Conservation (phyloP, 2,888 invertebrate genomes). For the Drosophila mayaguana region DNA sequence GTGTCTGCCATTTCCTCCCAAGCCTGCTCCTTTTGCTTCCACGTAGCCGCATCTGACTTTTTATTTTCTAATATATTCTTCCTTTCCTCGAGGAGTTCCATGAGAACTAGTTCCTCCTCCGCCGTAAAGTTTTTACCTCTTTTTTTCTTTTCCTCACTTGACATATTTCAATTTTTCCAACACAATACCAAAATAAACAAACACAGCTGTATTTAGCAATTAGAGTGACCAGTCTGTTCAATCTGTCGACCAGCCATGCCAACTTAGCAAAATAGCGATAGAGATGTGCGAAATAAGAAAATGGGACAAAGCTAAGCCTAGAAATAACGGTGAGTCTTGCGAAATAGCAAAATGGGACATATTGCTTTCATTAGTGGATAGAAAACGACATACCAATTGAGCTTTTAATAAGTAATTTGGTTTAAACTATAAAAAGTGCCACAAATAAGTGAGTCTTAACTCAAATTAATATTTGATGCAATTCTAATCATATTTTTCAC, state of each 20-base stretch:
- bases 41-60: slow-evolving; percentile 17
- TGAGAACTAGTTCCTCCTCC: slow-evolving; percentile 25
- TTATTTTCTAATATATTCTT: slow-evolving; percentile 20
- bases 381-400: background rate
- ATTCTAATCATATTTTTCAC: too few species aligned
- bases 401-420: background rate
- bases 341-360: background rate
- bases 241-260: slow-evolving; percentile 4
- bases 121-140: slow-evolving; percentile 32
- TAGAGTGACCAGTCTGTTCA: background rate
- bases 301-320: background rate
- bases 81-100: slow-evolving; percentile 21
- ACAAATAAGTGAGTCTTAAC: background rate
- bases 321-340: background rate
- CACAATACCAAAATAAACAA: slow-evolving; percentile 16
- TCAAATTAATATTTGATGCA: background rate
- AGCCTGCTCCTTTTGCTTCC: slow-evolving; percentile 21
- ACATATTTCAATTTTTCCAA: slow-evolving; percentile 21
- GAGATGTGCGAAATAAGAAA: background rate
- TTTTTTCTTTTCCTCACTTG: slow-evolving; percentile 28
- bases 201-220: slow-evolving; percentile 16
- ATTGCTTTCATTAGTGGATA: background rate
- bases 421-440: background rate
- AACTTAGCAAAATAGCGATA: slow-evolving; percentile 1
- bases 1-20: slow-evolving; percentile 43